Conservation (phyloP, 2,797 vertebrate genomes). For the Somateria mollissima region DNA sequence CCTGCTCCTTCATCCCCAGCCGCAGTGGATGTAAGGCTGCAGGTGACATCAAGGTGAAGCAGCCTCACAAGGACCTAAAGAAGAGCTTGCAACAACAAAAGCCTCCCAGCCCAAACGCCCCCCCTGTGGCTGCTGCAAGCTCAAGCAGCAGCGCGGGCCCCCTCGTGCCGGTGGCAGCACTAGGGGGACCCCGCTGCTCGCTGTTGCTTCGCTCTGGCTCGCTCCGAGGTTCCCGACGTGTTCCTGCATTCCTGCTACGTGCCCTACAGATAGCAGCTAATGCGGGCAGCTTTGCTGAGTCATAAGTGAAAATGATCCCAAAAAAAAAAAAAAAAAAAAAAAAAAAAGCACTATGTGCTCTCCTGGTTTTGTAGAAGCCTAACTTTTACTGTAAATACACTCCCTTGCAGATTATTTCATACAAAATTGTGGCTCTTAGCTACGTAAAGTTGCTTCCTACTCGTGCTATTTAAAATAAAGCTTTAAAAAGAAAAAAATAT, state of each 20-base stretch:
- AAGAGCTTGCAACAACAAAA: background rate
- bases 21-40: rapidly evolving
- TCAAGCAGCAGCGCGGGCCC: background rate
- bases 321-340: background rate
- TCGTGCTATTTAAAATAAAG: background rate
- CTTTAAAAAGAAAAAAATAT: background rate
- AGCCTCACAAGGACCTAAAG: background rate
- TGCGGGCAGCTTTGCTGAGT: background rate
- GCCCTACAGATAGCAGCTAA: background rate
- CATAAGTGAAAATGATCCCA: background rate
- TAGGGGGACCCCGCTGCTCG: background rate
- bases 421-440: background rate
- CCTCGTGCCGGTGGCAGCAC: background rate
- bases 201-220: background rate
- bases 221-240: rapidly evolving
- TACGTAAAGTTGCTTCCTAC: background rate
- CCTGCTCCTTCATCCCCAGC: background rate
- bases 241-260: background rate
- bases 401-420: background rate
- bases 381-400: rapidly evolving
- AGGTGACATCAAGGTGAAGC: background rate
- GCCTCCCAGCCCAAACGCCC: too few relatives aligned
- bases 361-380: background rate
- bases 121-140: background rate
- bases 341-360: too few relatives aligned